Evolutionary conservation across 2,888 invertebrate genomes (phyloP), one percentile per base, ranked within the genome.

Genomic region (Drosophila borborema): DNA sequence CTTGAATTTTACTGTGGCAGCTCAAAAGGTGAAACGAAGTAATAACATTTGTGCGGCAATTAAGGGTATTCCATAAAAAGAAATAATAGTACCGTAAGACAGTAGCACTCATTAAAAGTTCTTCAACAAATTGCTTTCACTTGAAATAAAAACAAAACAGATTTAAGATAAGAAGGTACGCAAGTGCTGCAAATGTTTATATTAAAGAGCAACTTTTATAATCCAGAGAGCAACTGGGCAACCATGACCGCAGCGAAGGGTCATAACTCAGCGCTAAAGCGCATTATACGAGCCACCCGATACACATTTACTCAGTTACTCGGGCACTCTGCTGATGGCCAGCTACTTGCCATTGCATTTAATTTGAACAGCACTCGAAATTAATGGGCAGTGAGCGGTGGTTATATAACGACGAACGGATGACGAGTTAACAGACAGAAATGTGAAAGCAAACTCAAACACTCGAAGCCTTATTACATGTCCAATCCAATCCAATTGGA

Each of bases 381-480:
- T 82, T 80, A 83, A 83, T 88, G 80, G 59, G 53, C 84, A 72
- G 69, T 66, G 49, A 65, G 59, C 40, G 67, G 71, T 72, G 82
- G 70, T 69, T 64, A 59, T 56, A 77, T 73, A 54, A 74, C 54
- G 49, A 60, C 55, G 60, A 45, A 31, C 51, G 66, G 56, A 46
- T 36, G 67, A 49, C 49, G 43, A 55, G 58, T 60, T 59, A 51
- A 59, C 40, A 71, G 54, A 66, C 53, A 64, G 48, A 71, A 66
- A 65, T 76, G 77, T 48, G 62, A 48, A 70, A 69, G 41, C 34
- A 58, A 58, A 56, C 23, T 51, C 43, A 61, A 63, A 64, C 61
- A 64, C 60, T 67, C 49, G 62, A 40, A 12, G 58, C 53, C 63
- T 61, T 77, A 86, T 69, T 51, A 64, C 74, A 61, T 74, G 69